Evolutionary conservation across 2,797 vertebrate genomes (phyloP), one percentile per base, ranked within the genome.

Genomic region (Lindbergichthys nudifrons): DNA sequence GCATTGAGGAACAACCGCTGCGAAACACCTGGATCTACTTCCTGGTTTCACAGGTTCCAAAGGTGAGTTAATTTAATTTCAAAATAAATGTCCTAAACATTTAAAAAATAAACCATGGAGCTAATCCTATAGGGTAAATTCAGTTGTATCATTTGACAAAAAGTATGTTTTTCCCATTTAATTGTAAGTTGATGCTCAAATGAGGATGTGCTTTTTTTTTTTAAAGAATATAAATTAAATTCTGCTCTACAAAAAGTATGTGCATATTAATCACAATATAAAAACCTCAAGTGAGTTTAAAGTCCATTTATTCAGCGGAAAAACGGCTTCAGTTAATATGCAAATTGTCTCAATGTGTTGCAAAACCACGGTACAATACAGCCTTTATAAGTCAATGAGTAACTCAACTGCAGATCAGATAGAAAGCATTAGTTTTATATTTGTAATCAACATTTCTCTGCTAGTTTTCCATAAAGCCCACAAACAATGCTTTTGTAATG

Each of bases 1-100:
- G 41, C n/a, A 72, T 82, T 12, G 69, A 78, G 77, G 71, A 80
- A 72, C 19, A 60, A 52, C n/a, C 12, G 15, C 13, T 7, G 18
- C 15, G 10, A 15, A 16, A 54, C 68, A 46, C 60, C 59, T 42
- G 50, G 3, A 2, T 41, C 18, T 3, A 65, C 53, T 87, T 88
- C 88, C 88, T 87, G 80, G 65, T 87, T 36, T 21, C 13, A 42
- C 41, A 16, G 7, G 26, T 69, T 23, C 19, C 19, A 32, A n/a
- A 36, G 53, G 32, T 9, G 26, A 12, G n/a, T 19, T 2, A 0
- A 18, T 2, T 26, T 8, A 42, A 15, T 68, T 73, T 82, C 56
- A 62, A 50, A 77, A 58, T 13, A 57, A 71, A 42, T 0, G 32
- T 23, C 1, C 3, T 2, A 10, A 18, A 23, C 9, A 30, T 3